Conservation (phyloP, 2,888 invertebrate genomes). For the Leptothorax acervorum region DNA sequence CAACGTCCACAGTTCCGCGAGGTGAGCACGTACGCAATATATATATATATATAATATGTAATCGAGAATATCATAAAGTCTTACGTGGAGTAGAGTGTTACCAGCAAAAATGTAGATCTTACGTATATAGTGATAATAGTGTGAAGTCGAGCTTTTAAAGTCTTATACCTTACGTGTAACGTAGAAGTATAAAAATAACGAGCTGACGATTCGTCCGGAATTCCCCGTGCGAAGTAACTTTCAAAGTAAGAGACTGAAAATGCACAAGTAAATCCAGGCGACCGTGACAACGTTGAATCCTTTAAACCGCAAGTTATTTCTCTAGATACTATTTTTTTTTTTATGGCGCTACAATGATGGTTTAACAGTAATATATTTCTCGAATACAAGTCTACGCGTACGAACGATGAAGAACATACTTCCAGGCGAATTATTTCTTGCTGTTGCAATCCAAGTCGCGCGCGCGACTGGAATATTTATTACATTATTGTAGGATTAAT, state of each 20-base stretch:
- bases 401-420: conserved; percentile 39
- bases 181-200: conserved; percentile 48
- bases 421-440: background rate
- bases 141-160: conserved; percentile 30
- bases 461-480: background rate
- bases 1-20: conserved; percentile 46
- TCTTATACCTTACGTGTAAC: conserved; percentile 40
- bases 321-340: conserved; percentile 28
- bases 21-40: conserved; percentile 42
- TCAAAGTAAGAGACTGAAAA: conserved; percentile 54
- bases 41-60: background rate
- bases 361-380: conserved; percentile 48
- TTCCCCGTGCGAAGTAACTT: conserved; percentile 42
- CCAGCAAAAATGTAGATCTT: conserved; percentile 45
- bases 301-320: conserved; percentile 32
- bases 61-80: conserved; percentile 41
- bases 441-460: background rate
- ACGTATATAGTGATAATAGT: conserved; percentile 17
- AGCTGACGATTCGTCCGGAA: conserved; percentile 43
- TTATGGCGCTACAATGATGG: conserved; percentile 15
- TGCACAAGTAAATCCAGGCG: conserved; percentile 46
- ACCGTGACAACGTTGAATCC: conserved; percentile 26
- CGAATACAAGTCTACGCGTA: conserved; percentile 41
- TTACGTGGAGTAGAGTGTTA: conserved; percentile 27
- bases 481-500: background rate